Conservation (phyloP, 2,113 vertebrate genomes). For the Morone chrysops region DNA sequence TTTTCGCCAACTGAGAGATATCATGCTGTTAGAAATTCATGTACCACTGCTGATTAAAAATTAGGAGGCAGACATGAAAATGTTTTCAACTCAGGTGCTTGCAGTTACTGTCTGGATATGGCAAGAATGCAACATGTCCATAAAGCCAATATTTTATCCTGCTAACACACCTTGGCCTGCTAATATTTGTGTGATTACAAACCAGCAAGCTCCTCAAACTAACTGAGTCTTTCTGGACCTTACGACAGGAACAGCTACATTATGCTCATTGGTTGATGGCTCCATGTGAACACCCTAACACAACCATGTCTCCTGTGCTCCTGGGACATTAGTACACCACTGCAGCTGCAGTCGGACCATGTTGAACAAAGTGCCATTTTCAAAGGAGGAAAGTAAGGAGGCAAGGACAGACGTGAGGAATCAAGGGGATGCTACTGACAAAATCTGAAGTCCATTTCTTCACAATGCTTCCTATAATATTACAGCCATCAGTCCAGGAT, state of each 20-base stretch:
- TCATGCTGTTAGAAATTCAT: neutral
- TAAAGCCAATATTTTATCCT: neutral
- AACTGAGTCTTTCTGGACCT: neutral
- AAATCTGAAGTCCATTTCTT: conserved; percentile 70
- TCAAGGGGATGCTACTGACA: conserved; percentile 52
- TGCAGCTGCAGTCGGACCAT: conserved; percentile 51
- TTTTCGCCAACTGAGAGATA: neutral
- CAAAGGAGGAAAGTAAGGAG: conserved; percentile 28
- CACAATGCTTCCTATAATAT: conserved; percentile 40
- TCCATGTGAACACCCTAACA: conserved; percentile 3
- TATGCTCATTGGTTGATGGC: conserved; percentile 9
- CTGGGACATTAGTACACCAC: neutral
- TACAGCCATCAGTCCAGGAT: conserved; percentile 56
- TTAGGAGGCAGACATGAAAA: neutral
- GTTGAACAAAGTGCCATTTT: conserved; percentile 39
- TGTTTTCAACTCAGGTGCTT: neutral
- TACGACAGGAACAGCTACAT: neutral
- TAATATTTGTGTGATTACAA: neutral
- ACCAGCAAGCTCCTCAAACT: conserved; percentile 2
- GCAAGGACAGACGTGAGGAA: conserved; percentile 13
- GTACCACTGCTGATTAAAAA: neutral
- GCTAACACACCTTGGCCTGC: neutral
- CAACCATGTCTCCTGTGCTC: neutral
- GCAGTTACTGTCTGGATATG: neutral
- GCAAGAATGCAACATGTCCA: too few relatives aligned